Percentiles rank a stretch among this genome's conserved stretches.
Conservation (phyloP, 2,113 vertebrate species). For the Mobula hypostoma region DNA sequence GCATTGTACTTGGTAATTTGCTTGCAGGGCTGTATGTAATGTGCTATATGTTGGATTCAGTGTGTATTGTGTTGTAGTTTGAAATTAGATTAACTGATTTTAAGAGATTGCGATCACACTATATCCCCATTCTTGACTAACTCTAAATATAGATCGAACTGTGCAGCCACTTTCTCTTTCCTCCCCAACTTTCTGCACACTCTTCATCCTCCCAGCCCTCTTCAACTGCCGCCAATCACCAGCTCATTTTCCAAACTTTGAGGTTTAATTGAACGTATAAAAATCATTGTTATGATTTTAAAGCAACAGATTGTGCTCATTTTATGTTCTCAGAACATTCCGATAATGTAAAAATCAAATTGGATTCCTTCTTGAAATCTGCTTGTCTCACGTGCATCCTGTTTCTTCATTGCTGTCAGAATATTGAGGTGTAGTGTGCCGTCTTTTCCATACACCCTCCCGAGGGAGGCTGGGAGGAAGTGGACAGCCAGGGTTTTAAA, state of each 20-base stretch:
- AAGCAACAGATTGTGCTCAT: not conserved
- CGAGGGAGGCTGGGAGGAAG: slow-evolving; percentile 43
- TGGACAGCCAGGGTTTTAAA: slow-evolving; percentile 35
- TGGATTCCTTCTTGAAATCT: not conserved
- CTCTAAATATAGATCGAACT: not conserved
- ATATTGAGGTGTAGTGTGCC: not conserved
- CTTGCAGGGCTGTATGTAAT: not conserved
- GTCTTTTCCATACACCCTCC: slow-evolving; percentile 20
- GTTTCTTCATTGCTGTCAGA: not conserved
- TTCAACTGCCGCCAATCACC: too few species aligned
- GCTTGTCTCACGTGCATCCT: not conserved
- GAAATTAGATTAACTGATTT: slow-evolving; percentile 13
- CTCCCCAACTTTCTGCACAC: too few species aligned
- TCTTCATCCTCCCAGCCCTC: too few species aligned
- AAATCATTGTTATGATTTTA: not conserved
- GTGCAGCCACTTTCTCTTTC: not conserved
- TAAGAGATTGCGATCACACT: not conserved
- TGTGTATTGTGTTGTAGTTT: slow-evolving; percentile 1
- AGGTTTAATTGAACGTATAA: not conserved
- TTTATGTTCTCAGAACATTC: not conserved
- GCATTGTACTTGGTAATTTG: not conserved
- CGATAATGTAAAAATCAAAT: slow-evolving; percentile 10
- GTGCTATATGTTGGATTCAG: not conserved
- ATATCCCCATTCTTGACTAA: not conserved
- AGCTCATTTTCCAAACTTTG: not conserved